Base-by-base conservation (phyloP, 2,888 invertebrate genomes). In the Myopa testacea region DNA sequence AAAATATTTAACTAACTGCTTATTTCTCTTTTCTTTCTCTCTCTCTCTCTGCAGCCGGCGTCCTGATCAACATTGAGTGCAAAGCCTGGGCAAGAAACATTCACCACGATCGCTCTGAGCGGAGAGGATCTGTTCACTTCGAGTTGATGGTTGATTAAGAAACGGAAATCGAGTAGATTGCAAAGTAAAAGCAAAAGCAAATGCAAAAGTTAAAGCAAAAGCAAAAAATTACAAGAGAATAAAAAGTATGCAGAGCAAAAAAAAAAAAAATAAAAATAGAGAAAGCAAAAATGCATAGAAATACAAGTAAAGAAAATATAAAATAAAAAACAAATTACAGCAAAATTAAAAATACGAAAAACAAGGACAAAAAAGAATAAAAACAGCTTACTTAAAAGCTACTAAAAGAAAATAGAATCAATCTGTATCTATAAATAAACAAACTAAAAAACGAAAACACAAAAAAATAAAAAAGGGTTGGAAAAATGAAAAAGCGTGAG, bases 1-100 rank as follows among this genome's bases (percentile, higher is more conserved):
- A n/a, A n/a, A n/a, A n/a, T n/a, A n/a, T n/a, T n/a, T n/a, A n/a
- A n/a, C n/a, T n/a, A n/a, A 58, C 19, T 10, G 1, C 50, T 34
- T 70, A 52, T 4, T 50, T 3, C 19, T 67, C 63, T 16, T 14
- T 58, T 58, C 60, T 19, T 55, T 12, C 16, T 65, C 67, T 70
- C 12, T 60, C 16, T 34, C 40, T 38, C 37, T 81, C 89, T 89
- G 12, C 90, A 95, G 95, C 93, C 90, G 95, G 95, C 80, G 95
- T 96, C 67, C 92, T 96, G 85, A 96, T 97, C 91, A 96, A 96
- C 91, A 95, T 97, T 90, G 96, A 96, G 90, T 96, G 96, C 92
- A 95, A 95, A 92, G 95, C 96, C 86, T 96, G 96, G 96, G 96
- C 96, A 85, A 93, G 93, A 90, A 96, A 96, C 91, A 95, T 96